Evolutionary conservation across 2,797 vertebrate genomes (phyloP), one percentile per base, ranked within the genome.

Genomic region (Oryzias dopingdopingensis): DNA sequence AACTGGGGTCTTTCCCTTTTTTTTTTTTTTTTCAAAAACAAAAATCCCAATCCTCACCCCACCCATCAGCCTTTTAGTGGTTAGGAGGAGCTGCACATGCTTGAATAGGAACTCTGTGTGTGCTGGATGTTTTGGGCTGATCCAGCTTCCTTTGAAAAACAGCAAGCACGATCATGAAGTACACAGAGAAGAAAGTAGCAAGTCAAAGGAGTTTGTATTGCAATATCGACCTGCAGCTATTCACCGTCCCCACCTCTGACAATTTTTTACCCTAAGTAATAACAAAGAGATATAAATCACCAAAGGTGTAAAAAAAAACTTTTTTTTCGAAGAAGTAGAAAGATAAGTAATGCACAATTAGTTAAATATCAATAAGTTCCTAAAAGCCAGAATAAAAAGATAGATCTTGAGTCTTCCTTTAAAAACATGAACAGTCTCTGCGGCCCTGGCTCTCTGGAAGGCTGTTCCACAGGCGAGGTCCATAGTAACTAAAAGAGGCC

Each of bases 121-220:
- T 74, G 61, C 72, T 60, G 59, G 86, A 86, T 83, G 74, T 84
- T 22, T 72, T 23, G 14, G 66, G 65, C 75, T 37, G 61, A 79
- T 82, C 87, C 82, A 82, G 81, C 78, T 92, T 92, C 90, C 91
- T 89, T 89, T 84, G 78, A 84, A 88, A 91, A 92, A 91, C 88
- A 92, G 76, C 79, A 72, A 61, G 45, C 60, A 4, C 58, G 68
- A 87, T 78, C 72, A 79, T 72, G 67, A 54, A 69, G 72, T 70
- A 76, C n/a, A 59, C 62, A 72, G 64, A 67, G 76, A 52, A 77
- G 64, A 75, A 81, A 81, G 79, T 82, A 76, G 49, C 22, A 10
- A 22, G 70, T 68, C 62, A 56, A 58, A 80, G 76, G 67, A 78
- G 81, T 71, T 83, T 65, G 77, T 81, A 59, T 78, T 84, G 72